Evolutionary conservation across 2,113 vertebrate genomes (phyloP).

Genomic region (Dinomys branickii): DNA sequence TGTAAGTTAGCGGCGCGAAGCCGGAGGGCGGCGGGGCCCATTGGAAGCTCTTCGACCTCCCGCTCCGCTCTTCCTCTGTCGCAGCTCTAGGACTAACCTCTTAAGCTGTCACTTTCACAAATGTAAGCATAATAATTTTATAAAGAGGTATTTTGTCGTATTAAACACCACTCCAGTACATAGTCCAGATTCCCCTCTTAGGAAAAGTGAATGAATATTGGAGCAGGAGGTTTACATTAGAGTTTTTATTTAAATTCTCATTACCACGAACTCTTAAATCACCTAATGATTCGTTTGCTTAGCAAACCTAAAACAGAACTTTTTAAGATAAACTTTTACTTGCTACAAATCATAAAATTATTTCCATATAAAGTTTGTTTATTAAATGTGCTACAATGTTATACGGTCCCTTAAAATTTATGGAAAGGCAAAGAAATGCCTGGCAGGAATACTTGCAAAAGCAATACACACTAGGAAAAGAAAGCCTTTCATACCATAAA

Average conservation of each 20-base stretch:
- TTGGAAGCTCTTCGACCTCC: constrained; percentile 35
- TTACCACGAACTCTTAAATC: constrained; percentile 85
- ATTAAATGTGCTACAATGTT: constrained; percentile 84
- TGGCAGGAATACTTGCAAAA: constrained; percentile 82
- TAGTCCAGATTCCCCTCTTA: constrained; percentile 82
- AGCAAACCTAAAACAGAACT: constrained; percentile 84
- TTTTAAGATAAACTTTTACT: constrained; percentile 84
- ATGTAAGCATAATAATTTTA: constrained; percentile 78
- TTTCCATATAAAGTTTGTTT: constrained; percentile 88
- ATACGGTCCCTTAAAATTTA: constrained; percentile 85
- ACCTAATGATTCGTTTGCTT: constrained; percentile 84
- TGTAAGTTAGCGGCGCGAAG: constrained; percentile 39
- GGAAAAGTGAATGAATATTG: constrained; percentile 78
- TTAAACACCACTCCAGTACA: constrained; percentile 72
- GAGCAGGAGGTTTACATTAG: constrained; percentile 82
- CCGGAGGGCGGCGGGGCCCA: not conserved
- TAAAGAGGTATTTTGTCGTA: constrained; percentile 71
- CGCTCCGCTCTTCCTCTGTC: not conserved
- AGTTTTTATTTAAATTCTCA: constrained; percentile 84
- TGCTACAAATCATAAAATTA: constrained; percentile 84
- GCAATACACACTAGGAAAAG: constrained; percentile 78
- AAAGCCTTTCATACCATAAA: constrained; percentile 66
- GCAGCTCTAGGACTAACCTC: constrained; percentile 62
- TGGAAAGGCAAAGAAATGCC: constrained; percentile 81
- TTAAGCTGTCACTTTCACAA: constrained; percentile 75